Evolutionary conservation across 2,113 vertebrate genomes (phyloP).

Genomic region (Dasypus novemcinctus): DNA sequence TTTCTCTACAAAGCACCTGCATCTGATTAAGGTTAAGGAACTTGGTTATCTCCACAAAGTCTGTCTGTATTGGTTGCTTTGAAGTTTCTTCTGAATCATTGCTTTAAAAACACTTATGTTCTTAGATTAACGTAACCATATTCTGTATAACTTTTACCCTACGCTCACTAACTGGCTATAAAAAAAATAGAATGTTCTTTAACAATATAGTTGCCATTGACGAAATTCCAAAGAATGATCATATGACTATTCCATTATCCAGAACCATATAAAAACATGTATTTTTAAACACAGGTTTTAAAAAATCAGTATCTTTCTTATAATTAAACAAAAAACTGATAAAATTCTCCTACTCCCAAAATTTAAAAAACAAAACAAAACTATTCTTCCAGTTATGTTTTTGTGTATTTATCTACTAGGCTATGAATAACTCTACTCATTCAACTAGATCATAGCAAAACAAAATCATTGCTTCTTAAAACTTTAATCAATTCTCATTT

Average conservation of each 20-base stretch:
- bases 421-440: background rate
- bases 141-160: background rate
- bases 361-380: background rate
- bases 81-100: background rate
- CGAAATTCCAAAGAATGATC: background rate
- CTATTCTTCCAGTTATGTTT: background rate
- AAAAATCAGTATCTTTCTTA: background rate
- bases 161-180: background rate
- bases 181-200: background rate
- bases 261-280: background rate
- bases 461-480: conserved; percentile 6
- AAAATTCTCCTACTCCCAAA: background rate
- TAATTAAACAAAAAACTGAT: background rate
- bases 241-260: background rate
- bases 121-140: background rate
- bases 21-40: background rate
- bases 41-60: background rate
- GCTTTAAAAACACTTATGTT: background rate
- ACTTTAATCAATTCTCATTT: conserved; percentile 10
- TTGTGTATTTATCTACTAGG: background rate
- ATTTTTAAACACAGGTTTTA: background rate
- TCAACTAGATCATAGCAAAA: background rate
- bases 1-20: background rate
- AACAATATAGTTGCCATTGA: background rate
- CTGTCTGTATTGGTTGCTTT: background rate